phyloP scores from a whole-genome alignment of 2,113 vertebrate species.

The Catagonus wagneri region DNA sequence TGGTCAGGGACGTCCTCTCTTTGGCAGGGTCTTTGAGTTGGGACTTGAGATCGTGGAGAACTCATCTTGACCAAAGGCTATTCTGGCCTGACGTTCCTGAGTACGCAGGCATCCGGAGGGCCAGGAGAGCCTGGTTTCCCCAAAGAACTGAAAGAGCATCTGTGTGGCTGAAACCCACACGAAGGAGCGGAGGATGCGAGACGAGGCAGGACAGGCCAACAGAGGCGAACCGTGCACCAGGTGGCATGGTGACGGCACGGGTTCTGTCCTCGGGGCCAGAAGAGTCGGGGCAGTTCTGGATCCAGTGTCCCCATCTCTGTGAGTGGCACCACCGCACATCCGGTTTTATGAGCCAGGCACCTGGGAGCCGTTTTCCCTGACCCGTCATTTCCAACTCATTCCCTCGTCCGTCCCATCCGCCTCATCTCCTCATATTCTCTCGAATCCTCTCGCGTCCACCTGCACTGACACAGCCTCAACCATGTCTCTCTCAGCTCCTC shows the following conservation, averaged over 20 bases:
- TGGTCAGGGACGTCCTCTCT: neutral
- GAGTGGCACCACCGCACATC: neutral
- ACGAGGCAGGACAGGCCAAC: neutral
- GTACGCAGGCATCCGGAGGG: neutral
- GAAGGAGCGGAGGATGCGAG: neutral
- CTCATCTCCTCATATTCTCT: neutral
- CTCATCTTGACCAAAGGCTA: neutral
- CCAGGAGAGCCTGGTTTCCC: neutral
- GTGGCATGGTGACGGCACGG: neutral
- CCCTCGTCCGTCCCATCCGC: too few relatives aligned
- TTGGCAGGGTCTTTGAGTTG: neutral
- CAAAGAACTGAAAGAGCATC: neutral
- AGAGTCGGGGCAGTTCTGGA: neutral
- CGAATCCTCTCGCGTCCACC: neutral
- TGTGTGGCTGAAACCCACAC: neutral
- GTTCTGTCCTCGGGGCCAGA: neutral
- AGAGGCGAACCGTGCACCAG: neutral
- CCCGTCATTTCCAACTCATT: neutral
- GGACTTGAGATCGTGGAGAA: neutral
- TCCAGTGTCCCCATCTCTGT: neutral
- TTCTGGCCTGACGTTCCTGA: neutral
- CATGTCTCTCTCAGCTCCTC: neutral
- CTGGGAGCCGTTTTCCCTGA: neutral
- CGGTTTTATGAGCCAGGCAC: neutral
- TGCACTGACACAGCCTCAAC: neutral